Conservation (phyloP, 2,113 vertebrate genomes). For the Typhlomys cinereus region DNA sequence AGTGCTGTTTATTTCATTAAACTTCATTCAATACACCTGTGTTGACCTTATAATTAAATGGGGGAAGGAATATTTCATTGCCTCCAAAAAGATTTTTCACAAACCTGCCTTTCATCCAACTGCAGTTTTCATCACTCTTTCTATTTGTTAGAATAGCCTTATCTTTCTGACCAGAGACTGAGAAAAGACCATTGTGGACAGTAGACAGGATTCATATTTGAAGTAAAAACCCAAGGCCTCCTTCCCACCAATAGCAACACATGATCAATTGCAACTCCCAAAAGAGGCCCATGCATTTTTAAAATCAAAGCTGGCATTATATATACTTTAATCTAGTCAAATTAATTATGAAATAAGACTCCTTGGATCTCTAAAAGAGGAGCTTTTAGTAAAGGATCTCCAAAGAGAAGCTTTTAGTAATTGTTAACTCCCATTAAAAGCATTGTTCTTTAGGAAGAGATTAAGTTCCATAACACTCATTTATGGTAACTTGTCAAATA, state of each 20-base stretch:
- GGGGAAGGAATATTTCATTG: background rate
- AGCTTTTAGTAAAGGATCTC: background rate
- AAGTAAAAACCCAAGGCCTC: background rate
- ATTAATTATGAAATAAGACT: background rate
- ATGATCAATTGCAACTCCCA: background rate
- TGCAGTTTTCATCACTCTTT: conserved; percentile 1
- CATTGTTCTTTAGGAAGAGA: background rate
- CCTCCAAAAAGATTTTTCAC: background rate
- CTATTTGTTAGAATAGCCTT: background rate
- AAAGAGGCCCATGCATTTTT: background rate
- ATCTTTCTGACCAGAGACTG: conserved; percentile 16
- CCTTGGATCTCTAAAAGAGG: background rate
- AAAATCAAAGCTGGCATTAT: background rate
- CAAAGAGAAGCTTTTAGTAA: conserved; percentile 13
- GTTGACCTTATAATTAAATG: background rate
- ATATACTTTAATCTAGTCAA: conserved; percentile 11
- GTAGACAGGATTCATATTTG: background rate
- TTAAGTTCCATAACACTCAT: background rate
- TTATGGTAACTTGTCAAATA: background rate
- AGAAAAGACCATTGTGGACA: conserved; percentile 22
- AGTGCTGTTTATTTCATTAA: background rate
- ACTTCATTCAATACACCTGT: background rate
- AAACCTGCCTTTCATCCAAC: background rate
- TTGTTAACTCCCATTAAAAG: background rate
- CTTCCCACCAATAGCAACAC: background rate